Base-by-base conservation (phyloP, 2,888 invertebrate species). In the Salticus scenicus region DNA sequence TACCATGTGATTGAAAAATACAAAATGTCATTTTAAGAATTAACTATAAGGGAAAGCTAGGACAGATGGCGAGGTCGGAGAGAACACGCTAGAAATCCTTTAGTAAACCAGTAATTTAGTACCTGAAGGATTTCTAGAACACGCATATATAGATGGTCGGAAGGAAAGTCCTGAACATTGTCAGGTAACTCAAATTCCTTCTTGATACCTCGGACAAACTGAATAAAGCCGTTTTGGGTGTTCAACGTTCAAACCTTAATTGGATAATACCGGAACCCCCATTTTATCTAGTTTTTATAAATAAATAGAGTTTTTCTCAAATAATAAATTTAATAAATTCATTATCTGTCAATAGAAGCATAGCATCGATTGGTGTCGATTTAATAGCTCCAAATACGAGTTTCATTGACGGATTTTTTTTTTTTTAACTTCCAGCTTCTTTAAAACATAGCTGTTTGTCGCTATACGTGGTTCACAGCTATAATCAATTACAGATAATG, bases 241-340 rank as follows among this genome's bases (percentile, higher is more conserved):
- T n/a, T n/a, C n/a, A n/a, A n/a, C n/a, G n/a, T n/a, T n/a, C n/a
- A n/a, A n/a, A n/a, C n/a, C n/a, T n/a, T n/a, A n/a, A n/a, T 14
- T 47, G 17, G 47, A 14, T 47, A 47, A 47, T 47, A 12, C 47
- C n/a, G n/a, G n/a, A n/a, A n/a, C n/a, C n/a, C n/a, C n/a, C n/a
- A n/a, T n/a, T n/a, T n/a, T n/a, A n/a, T n/a, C n/a, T n/a, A n/a
- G n/a, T n/a, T n/a, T n/a, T n/a, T n/a, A n/a, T n/a, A n/a, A n/a
- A n/a, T n/a, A n/a, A n/a, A n/a, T n/a, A n/a, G n/a, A n/a, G n/a
- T 8, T 17, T n/a, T n/a, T n/a, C n/a, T n/a, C n/a, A n/a, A n/a
- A n/a, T n/a, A n/a, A n/a, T n/a, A n/a, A n/a, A n/a, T 51, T 51
- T 51, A 51, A 51, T 51, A 51, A n/a, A 51, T 51, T 51, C 17